Evolutionary conservation across 2,797 vertebrate genomes (phyloP).

Genomic region (Chloroceryle inda): DNA sequence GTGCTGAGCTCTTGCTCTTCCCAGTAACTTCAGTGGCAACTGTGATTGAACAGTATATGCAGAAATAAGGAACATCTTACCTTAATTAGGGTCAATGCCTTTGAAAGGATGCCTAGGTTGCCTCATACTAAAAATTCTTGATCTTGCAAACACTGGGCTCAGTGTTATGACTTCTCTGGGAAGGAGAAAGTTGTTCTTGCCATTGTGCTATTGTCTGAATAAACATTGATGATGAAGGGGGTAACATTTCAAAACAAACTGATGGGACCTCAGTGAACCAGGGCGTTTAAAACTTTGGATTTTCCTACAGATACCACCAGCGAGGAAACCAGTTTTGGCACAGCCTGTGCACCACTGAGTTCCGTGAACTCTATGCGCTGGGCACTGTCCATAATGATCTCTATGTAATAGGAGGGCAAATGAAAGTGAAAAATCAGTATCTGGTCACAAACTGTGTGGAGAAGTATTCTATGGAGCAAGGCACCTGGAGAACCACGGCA

Average conservation of each 20-base stretch:
- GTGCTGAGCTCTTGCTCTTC: not conserved
- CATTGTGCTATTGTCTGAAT: not conserved
- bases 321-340: constrained; percentile 93
- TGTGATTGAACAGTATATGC: not conserved
- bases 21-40: not conserved
- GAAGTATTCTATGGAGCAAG: constrained; percentile 88
- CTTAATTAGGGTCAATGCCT: not conserved
- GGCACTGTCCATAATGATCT: constrained; percentile 87
- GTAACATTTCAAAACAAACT: not conserved
- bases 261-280: not conserved
- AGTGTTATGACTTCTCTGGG: not conserved
- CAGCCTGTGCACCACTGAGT: constrained; percentile 88
- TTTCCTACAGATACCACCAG: constrained; percentile 87
- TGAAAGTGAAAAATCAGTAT: constrained; percentile 94
- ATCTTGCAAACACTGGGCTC: not conserved
- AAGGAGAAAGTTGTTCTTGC: not conserved
- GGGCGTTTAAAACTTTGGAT: not conserved
- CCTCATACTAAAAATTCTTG: not conserved
- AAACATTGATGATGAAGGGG: not conserved
- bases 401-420: constrained; percentile 94
- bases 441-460: constrained; percentile 94
- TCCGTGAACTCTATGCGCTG: constrained; percentile 92
- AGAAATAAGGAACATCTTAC: not conserved
- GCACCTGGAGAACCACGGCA: constrained; percentile 89
- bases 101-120: not conserved